phyloP scores from a whole-genome alignment of 2,797 vertebrate genomes.

The Numenius phaeopus region DNA sequence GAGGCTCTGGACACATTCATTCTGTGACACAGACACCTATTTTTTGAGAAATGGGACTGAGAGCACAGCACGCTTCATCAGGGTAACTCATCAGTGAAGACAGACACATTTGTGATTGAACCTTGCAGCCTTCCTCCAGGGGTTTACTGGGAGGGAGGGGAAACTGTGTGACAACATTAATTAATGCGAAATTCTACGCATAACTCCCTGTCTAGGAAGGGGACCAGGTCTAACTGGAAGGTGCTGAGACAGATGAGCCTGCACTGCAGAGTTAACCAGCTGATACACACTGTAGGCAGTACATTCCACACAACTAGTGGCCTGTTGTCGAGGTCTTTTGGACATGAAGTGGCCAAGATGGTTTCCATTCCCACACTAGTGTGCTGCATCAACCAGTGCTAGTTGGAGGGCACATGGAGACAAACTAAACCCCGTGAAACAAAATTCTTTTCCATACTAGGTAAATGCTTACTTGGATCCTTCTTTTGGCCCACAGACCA shows the following conservation, averaged over 20 bases:
- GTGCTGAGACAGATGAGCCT: background rate
- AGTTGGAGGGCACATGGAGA: background rate
- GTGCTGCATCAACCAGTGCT: background rate
- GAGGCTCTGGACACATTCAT: background rate
- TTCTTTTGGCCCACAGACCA: background rate
- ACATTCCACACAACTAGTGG: background rate
- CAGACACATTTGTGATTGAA: background rate
- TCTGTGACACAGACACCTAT: background rate
- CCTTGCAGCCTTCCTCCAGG: background rate
- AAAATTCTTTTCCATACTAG: accelerated
- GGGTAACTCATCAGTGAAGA: background rate
- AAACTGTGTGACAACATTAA: background rate
- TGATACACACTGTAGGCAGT: no score
- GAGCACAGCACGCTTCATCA: background rate
- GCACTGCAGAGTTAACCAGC: background rate
- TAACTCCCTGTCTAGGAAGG: background rate
- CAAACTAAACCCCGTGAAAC: background rate
- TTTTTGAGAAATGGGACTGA: background rate
- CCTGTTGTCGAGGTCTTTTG: background rate
- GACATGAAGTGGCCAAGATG: background rate
- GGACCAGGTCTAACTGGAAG: background rate
- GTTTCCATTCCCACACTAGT: background rate
- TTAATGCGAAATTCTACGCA: background rate
- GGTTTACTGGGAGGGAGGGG: background rate
- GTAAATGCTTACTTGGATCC: background rate